Percentiles rank a stretch among this genome's conserved stretches.
Evolutionary conservation across 2,797 vertebrate species (phyloP).

Genomic region (Cryptoblepharus egeriae): DNA sequence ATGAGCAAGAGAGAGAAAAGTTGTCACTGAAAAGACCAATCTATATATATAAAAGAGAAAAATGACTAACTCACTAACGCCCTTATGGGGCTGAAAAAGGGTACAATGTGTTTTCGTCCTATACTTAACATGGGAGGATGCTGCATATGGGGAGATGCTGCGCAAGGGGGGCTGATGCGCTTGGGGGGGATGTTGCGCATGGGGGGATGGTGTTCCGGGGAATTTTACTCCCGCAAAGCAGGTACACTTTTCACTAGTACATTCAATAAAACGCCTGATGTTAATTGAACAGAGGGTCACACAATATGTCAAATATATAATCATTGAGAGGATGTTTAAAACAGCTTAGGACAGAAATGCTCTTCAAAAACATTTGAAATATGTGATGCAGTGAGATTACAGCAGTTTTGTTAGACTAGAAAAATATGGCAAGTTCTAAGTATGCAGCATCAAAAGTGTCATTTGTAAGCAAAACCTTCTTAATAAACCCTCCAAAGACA

Average conservation of each 20-base stretch:
- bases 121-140: too few relatives aligned
- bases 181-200: too few relatives aligned
- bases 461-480: background rate
- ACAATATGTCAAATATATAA: background rate
- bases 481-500: background rate
- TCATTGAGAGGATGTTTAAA: background rate
- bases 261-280: background rate
- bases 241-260: too few relatives aligned
- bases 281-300: background rate
- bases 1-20: background rate
- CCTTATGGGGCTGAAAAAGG: too few relatives aligned
- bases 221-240: too few relatives aligned
- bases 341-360: background rate
- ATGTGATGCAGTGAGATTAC: background rate
- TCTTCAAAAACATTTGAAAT: background rate
- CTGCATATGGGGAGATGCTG: too few relatives aligned
- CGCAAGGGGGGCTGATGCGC: too few relatives aligned
- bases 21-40: slow-evolving; percentile 5
- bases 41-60: too few relatives aligned
- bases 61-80: too few relatives aligned
- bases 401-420: background rate
- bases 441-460: background rate
- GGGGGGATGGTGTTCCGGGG: too few relatives aligned
- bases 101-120: too few relatives aligned
- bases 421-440: background rate